Conservation (phyloP, 2,888 invertebrate genomes). For the Lagria hirta region DNA sequence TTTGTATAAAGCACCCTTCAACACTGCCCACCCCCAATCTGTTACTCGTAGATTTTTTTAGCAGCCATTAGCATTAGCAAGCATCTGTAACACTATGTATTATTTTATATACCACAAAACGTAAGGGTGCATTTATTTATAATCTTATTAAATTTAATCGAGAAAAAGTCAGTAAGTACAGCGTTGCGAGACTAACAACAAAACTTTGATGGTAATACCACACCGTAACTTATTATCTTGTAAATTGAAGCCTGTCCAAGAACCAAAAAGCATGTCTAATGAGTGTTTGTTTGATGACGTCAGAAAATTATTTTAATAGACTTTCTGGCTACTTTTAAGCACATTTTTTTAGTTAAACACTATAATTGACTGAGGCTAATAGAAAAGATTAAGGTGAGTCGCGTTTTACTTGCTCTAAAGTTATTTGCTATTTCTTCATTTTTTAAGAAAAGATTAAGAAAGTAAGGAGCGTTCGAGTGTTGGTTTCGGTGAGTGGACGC, state of each 20-base stretch:
- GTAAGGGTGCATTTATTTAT: too few relatives aligned
- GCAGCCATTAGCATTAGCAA: too few relatives aligned
- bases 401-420: slow-evolving; percentile 18
- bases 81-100: too few relatives aligned
- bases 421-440: slow-evolving; percentile 15
- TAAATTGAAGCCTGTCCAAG: slow-evolving; percentile 26
- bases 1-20: too few relatives aligned
- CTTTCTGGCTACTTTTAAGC: slow-evolving; percentile 4
- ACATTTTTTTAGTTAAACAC: slow-evolving; percentile 14
- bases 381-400: slow-evolving; percentile 18
- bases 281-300: slow-evolving; percentile 11
- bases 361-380: slow-evolving; percentile 17
- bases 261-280: slow-evolving; percentile 28
- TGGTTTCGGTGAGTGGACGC: slow-evolving; percentile 46
- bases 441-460: slow-evolving; percentile 37
- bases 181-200: too few relatives aligned
- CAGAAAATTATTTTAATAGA: not conserved
- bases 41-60: too few relatives aligned
- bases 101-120: too few relatives aligned
- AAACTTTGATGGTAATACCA: too few relatives aligned
- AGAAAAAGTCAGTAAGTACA: too few relatives aligned
- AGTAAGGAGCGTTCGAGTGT: slow-evolving; percentile 47
- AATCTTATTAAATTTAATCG: too few relatives aligned
- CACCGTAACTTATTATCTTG: slow-evolving; percentile 31
- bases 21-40: too few relatives aligned